Conservation (phyloP, 2,113 vertebrate genomes). For the Sporophila hypoxantha region DNA sequence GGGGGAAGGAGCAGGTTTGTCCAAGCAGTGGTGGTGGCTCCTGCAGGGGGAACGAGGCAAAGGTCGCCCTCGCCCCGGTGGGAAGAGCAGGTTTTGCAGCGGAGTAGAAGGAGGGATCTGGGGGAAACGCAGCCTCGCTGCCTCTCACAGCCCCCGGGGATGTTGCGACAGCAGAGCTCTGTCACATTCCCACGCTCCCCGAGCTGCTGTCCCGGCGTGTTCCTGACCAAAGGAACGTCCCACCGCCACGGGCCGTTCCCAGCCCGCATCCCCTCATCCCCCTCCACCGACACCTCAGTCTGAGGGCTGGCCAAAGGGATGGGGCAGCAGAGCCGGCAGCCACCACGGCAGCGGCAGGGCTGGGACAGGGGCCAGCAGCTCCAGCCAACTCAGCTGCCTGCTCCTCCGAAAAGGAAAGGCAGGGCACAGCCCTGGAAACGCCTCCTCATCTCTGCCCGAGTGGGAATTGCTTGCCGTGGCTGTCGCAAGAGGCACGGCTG, state of each 20-base stretch:
- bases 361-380: neutral
- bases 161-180: neutral
- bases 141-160: neutral
- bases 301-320: neutral
- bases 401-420: neutral
- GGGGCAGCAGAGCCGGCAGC: neutral
- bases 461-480: neutral
- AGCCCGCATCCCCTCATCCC: rapidly evolving
- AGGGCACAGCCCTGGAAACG: neutral
- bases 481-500: neutral
- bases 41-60: rapidly evolving
- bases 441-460: neutral
- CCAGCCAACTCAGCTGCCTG: neutral
- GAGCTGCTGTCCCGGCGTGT: neutral
- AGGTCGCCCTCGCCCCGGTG: rapidly evolving
- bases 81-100: neutral
- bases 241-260: rapidly evolving
- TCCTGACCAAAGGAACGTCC: neutral
- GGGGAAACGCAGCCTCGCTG: neutral
- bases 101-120: neutral
- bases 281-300: neutral
- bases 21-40: rapidly evolving
- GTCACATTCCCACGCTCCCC: neutral
- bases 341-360: neutral
- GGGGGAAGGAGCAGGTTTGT: neutral